These are phyloP conservation scores for Propithecus perrieri DNA, from an alignment of 2,797 vertebrate genomes.

Conservation along the genomic window DNA sequence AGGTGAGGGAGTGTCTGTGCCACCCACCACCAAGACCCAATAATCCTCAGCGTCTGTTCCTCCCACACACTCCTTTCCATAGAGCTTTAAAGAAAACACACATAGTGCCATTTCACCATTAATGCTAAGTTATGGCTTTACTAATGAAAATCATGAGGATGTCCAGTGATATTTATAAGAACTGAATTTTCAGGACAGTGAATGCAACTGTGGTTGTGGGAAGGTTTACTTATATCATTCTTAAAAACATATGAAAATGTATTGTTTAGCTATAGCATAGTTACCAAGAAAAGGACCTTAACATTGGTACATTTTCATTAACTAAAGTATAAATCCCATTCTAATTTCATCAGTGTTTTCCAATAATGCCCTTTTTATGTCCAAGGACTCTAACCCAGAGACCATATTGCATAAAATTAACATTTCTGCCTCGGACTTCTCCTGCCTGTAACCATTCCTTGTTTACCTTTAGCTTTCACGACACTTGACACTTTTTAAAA, in stretches of 20 bases:
- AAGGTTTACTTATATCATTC: background rate
- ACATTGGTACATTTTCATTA: background rate
- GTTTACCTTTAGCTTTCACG: background rate
- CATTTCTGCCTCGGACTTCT: background rate
- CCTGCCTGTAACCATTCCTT: fast-evolving
- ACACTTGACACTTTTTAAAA: background rate
- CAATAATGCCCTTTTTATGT: background rate
- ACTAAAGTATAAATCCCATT: background rate
- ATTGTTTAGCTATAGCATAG: background rate
- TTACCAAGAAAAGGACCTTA: background rate
- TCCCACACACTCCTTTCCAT: background rate
- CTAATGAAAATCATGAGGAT: background rate
- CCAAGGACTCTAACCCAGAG: background rate
- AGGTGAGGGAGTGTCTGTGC: fast-evolving
- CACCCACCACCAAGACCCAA: fast-evolving
- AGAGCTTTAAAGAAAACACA: background rate
- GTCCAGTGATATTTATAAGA: background rate
- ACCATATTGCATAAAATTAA: background rate
- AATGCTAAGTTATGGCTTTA: background rate
- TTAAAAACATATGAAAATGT: background rate
- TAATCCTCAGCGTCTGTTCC: fast-evolving
- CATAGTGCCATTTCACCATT: background rate
- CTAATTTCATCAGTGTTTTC: background rate
- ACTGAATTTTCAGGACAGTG: background rate
- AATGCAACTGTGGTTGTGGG: no score